These are phyloP conservation scores for Rhineura floridana DNA, from an alignment of 2,113 vertebrate species.

Conservation along the genomic window DNA sequence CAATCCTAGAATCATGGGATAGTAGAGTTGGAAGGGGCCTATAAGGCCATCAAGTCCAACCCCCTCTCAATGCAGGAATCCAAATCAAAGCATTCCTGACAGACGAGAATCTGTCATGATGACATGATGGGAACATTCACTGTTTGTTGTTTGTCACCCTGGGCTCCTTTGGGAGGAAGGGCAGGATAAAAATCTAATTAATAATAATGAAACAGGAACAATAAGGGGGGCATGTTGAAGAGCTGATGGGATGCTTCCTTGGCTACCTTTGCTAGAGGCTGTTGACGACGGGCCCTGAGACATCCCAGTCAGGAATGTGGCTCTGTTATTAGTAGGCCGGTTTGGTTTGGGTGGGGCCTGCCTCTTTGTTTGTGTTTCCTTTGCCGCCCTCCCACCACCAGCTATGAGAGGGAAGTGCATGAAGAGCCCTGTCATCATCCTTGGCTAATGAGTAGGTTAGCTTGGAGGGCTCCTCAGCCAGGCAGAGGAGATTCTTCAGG, in stretches of 20 bases:
- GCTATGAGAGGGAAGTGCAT: neutral
- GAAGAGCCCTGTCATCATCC: neutral
- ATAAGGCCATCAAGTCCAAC: too few relatives aligned
- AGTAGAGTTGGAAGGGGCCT: too few relatives aligned
- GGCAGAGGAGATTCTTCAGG: neutral
- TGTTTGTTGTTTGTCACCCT: too few relatives aligned
- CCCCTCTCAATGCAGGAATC: too few relatives aligned
- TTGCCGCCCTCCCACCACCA: neutral
- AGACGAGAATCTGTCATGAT: too few relatives aligned
- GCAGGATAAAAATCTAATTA: too few relatives aligned
- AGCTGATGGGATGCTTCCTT: neutral
- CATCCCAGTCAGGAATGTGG: neutral
- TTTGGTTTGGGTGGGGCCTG: neutral
- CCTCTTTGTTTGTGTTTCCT: too few relatives aligned
- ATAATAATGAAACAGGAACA: too few relatives aligned
- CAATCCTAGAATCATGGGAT: too few relatives aligned
- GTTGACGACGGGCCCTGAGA: neutral
- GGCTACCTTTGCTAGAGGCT: neutral
- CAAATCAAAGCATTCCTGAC: too few relatives aligned
- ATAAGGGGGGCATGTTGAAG: neutral
- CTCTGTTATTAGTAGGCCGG: neutral
- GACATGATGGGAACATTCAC: too few relatives aligned
- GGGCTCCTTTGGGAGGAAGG: too few relatives aligned
- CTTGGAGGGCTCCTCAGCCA: neutral
- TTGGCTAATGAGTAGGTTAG: conserved; percentile 11